Conservation (phyloP, 1,140 invertebrate species). For the Parasteatoda tepidariorum region DNA sequence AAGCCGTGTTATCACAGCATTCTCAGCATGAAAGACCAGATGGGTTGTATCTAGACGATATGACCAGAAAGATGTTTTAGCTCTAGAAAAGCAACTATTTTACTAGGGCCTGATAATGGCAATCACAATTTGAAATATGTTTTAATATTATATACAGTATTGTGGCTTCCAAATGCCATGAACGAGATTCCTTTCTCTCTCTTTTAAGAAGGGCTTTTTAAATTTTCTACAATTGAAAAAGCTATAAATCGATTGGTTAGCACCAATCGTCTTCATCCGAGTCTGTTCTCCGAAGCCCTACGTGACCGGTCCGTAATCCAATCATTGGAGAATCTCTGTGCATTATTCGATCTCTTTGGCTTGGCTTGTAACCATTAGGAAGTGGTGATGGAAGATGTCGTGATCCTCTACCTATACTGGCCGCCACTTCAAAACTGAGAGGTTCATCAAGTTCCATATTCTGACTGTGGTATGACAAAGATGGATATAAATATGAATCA, state of each 20-base stretch:
- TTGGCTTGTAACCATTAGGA: slow-evolving; percentile 84
- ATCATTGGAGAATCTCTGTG: slow-evolving; percentile 17
- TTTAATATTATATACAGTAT: slow-evolving; percentile 45
- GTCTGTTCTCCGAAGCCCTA: slow-evolving; percentile 28
- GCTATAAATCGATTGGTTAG: slow-evolving; percentile 54
- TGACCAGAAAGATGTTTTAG: slow-evolving; percentile 56
- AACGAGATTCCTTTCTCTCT: slow-evolving; percentile 17
- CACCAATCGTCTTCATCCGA: slow-evolving; percentile 61
- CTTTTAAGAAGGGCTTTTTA: slow-evolving; percentile 15
- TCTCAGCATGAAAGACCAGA: slow-evolving; percentile 60
- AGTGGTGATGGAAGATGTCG: slow-evolving; percentile 84
- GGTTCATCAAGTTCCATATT: slow-evolving; percentile 65
- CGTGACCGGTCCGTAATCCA: slow-evolving; percentile 45
- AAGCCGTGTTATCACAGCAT: slow-evolving; percentile 61
- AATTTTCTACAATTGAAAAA: slow-evolving; percentile 50
- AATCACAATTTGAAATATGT: slow-evolving; percentile 56
- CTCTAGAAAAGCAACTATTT: slow-evolving; percentile 58
- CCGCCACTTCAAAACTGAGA: slow-evolving; percentile 89
- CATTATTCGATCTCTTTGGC: slow-evolving; percentile 57
- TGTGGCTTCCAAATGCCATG: background rate
- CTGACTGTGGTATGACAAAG: slow-evolving; percentile 33
- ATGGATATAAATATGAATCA: slow-evolving; percentile 28
- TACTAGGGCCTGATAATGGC: slow-evolving; percentile 53
- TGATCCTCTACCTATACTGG: slow-evolving; percentile 84
- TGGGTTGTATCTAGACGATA: slow-evolving; percentile 57